Conservation (phyloP, 92 coral and sea anemone genomes). For the Heliopora coerulea region DNA sequence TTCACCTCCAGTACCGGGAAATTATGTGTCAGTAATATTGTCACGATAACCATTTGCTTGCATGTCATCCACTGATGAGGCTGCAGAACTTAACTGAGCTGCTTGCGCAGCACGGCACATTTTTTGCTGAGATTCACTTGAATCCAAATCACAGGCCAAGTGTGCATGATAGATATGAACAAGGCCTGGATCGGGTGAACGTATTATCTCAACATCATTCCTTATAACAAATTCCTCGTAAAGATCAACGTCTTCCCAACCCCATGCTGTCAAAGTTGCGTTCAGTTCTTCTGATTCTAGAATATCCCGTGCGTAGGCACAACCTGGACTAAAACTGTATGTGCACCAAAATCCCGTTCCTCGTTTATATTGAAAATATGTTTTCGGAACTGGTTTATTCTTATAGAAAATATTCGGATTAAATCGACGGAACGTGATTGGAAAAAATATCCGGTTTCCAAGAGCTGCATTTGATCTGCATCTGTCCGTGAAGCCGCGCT, state of each 20-base stretch:
- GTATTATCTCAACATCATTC: slow-evolving; percentile 20
- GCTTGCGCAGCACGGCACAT: slow-evolving; percentile 35
- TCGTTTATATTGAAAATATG: slow-evolving; percentile 8
- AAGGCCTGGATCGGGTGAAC: slow-evolving; percentile 36
- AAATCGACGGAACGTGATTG: slow-evolving; percentile 29
- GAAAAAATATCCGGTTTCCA: slow-evolving; percentile 30
- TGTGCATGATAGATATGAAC: slow-evolving; percentile 37
- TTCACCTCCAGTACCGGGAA: too few relatives aligned
- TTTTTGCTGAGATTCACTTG: slow-evolving; percentile 18
- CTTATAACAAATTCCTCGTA: slow-evolving; percentile 27
- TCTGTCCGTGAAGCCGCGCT: slow-evolving; percentile 19
- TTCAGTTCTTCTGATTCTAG: slow-evolving; percentile 11
- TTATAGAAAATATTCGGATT: slow-evolving; percentile 12
- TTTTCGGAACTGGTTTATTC: background rate
- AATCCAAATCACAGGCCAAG: slow-evolving; percentile 21
- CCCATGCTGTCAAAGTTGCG: slow-evolving; percentile 15
- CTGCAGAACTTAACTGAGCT: slow-evolving; percentile 4
- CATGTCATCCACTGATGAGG: slow-evolving; percentile 1
- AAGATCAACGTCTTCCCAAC: slow-evolving; percentile 25
- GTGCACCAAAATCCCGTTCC: slow-evolving; percentile 28
- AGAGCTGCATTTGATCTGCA: slow-evolving; percentile 25
- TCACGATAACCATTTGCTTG: background rate
- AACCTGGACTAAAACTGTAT: slow-evolving; percentile 29
- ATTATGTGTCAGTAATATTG: background rate
- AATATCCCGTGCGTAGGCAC: slow-evolving; percentile 28